A percentile compares a stretch with the other conserved stretches of the same genome.
Conservation (phyloP, 2,113 vertebrate genomes). For the Circaetus gallicus region DNA sequence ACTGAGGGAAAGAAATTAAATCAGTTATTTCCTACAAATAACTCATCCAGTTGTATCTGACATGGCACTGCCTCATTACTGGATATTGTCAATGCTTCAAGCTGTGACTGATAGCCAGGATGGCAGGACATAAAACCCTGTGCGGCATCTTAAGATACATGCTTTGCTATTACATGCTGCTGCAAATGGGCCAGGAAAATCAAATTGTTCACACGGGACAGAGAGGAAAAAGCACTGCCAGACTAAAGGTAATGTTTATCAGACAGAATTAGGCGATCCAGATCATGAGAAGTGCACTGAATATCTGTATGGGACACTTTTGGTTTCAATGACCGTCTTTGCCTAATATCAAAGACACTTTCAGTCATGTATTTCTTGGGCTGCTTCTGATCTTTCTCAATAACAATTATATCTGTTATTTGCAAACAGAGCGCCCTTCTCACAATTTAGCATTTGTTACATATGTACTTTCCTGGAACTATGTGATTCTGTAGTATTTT, state of each 20-base stretch:
- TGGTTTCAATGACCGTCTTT: not conserved
- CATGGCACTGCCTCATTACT: not conserved
- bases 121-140: not conserved
- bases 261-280: not conserved
- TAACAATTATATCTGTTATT: not conserved
- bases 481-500: not conserved
- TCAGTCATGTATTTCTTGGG: not conserved
- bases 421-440: not conserved
- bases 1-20: constrained; percentile 1
- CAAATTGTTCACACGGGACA: not conserved
- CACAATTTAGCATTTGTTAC: not conserved
- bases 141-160: not conserved
- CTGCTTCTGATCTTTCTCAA: not conserved
- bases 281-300: not conserved
- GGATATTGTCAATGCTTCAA: not conserved
- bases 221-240: not conserved
- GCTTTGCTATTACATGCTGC: not conserved
- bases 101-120: not conserved
- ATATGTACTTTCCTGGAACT: not conserved
- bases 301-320: not conserved
- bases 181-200: not conserved
- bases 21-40: constrained; percentile 27
- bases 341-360: not conserved
- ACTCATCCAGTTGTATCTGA: not conserved
- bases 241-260: not conserved